Evolutionary conservation across 2,113 vertebrate genomes (phyloP).

Genomic region (Crotalus tigris): DNA sequence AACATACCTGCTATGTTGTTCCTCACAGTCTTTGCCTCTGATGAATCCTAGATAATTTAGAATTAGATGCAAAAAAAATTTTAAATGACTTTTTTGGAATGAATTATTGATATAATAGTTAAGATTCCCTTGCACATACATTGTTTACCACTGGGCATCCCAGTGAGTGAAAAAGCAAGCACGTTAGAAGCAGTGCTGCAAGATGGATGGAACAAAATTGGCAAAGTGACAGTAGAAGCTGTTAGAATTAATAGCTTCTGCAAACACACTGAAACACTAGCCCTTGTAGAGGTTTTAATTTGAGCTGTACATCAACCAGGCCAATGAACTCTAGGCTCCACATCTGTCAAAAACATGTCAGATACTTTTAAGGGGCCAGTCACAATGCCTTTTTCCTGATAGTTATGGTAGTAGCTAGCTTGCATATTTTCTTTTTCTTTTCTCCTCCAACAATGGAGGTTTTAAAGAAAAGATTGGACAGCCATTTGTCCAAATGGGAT

Average conservation of each 20-base stretch:
- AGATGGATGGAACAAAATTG: background rate
- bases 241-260: background rate
- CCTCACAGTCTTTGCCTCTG: background rate
- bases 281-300: background rate
- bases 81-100: background rate
- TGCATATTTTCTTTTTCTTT: background rate
- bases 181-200: background rate
- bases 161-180: background rate
- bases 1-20: background rate
- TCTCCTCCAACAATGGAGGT: background rate
- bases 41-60: constrained; percentile 5
- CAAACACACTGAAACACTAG: background rate
- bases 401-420: background rate
- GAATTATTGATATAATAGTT: background rate
- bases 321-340: background rate
- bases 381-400: background rate
- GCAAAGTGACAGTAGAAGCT: background rate
- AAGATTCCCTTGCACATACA: background rate
- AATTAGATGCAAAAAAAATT: background rate
- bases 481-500: background rate
- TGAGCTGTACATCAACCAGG: background rate
- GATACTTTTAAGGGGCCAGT: background rate
- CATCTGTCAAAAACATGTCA: background rate
- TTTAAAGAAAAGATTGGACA: background rate
- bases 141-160: background rate